These are phyloP conservation scores for Microplitis manilae DNA, from an alignment of 2,888 invertebrate genomes.

Conservation along the genomic window DNA sequence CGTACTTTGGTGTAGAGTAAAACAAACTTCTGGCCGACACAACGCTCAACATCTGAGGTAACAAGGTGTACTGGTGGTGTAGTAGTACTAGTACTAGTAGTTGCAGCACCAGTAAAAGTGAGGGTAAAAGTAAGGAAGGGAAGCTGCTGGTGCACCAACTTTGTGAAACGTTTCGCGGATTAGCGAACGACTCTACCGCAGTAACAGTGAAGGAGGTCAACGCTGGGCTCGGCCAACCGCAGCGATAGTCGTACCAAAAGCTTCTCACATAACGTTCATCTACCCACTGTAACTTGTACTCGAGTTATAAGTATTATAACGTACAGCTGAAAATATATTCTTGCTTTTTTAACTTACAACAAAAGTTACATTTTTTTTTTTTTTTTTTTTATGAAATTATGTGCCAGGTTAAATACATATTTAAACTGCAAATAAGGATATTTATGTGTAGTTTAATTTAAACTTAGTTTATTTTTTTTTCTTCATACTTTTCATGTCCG, in stretches of 20 bases:
- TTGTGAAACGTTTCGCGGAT: constrained; percentile 53
- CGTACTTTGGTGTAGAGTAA: constrained; percentile 44
- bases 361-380: neutral
- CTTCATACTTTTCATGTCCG: neutral
- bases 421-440: no score
- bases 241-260: constrained; percentile 35
- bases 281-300: constrained; percentile 4
- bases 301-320: neutral
- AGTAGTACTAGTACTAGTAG: constrained; percentile 15
- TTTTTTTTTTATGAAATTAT: neutral
- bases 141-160: constrained; percentile 39
- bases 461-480: neutral
- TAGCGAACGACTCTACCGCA: constrained; percentile 47
- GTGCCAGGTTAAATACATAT: neutral
- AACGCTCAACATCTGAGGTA: constrained; percentile 16
- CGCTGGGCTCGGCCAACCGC: constrained; percentile 35
- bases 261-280: constrained; percentile 28
- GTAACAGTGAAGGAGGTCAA: constrained; percentile 38
- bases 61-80: constrained; percentile 19
- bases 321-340: neutral
- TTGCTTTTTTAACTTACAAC: neutral
- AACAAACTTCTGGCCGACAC: constrained; percentile 49
- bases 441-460: neutral
- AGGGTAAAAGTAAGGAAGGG: neutral
- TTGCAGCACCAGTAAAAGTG: neutral